Conservation (phyloP, 2,113 vertebrate species). For the Lamprologus callipterus region DNA sequence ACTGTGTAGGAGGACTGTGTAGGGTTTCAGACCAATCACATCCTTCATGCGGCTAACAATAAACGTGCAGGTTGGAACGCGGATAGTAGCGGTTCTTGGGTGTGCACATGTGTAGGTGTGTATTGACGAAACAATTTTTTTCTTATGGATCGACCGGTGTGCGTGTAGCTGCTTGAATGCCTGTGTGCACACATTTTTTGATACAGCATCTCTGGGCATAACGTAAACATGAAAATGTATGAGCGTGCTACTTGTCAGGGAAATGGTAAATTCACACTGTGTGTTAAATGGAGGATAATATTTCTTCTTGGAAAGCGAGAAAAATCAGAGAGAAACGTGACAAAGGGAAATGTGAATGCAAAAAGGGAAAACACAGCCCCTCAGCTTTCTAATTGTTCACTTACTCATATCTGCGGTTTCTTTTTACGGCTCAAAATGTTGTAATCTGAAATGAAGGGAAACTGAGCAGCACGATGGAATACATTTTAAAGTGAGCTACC, state of each 20-base stretch:
- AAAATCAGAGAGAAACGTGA: neutral
- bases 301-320: neutral
- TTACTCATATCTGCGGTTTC: neutral
- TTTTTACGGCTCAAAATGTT: neutral
- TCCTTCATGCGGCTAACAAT: slow-evolving; percentile 14
- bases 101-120: slow-evolving; percentile 4
- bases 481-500: neutral
- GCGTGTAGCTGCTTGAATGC: neutral
- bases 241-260: neutral
- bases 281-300: neutral
- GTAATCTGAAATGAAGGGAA: neutral
- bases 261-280: neutral
- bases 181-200: neutral
- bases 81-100: slow-evolving; percentile 10
- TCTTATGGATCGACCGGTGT: neutral
- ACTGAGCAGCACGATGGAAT: neutral
- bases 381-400: neutral
- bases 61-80: neutral
- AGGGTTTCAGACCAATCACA: slow-evolving; percentile 40
- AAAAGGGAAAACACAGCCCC: neutral
- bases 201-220: neutral
- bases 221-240: neutral
- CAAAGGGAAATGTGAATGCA: neutral
- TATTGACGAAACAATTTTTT: neutral
- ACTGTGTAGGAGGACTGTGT: slow-evolving; percentile 47